Evolutionary conservation across 1,140 invertebrate species (phyloP).

Genomic region (Megathymus violae): DNA sequence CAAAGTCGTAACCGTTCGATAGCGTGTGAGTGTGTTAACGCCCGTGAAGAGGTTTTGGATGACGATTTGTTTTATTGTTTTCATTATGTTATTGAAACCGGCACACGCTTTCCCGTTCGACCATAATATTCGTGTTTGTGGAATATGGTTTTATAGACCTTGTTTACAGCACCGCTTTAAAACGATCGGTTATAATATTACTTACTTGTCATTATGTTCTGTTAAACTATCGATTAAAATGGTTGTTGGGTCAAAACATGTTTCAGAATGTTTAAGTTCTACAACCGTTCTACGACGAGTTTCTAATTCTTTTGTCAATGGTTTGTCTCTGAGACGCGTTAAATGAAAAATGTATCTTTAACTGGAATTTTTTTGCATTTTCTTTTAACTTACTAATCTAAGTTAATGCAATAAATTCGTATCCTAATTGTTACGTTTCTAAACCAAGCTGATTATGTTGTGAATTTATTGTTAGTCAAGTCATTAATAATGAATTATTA

Average conservation of each 20-base stretch:
- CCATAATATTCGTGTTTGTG: constrained; percentile 47
- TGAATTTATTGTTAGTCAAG: too few species aligned
- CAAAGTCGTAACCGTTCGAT: constrained; percentile 3
- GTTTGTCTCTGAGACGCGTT: not conserved
- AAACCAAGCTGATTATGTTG: too few species aligned
- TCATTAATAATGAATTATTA: too few species aligned
- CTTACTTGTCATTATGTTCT: constrained; percentile 1
- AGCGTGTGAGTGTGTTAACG: constrained; percentile 17
- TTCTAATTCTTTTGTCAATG: constrained; percentile 10
- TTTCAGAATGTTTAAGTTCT: constrained; percentile 2
- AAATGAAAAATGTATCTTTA: too few species aligned
- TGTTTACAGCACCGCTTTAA: constrained; percentile 7
- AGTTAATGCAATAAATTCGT: too few species aligned
- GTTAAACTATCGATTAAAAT: not conserved
- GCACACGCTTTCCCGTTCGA: constrained; percentile 44
- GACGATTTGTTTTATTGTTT: constrained; percentile 47
- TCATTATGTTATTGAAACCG: constrained; percentile 35
- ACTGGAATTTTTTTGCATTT: too few species aligned
- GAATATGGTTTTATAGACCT: constrained; percentile 40
- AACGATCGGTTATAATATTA: not conserved
- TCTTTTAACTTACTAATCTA: too few species aligned
- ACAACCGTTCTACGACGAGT: not conserved
- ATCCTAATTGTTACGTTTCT: too few species aligned
- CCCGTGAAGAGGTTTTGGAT: constrained; percentile 44
- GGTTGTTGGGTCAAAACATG: not conserved